These are phyloP conservation scores for Trichechus manatus DNA, from an alignment of 2,113 vertebrate species.

Conservation along the genomic window DNA sequence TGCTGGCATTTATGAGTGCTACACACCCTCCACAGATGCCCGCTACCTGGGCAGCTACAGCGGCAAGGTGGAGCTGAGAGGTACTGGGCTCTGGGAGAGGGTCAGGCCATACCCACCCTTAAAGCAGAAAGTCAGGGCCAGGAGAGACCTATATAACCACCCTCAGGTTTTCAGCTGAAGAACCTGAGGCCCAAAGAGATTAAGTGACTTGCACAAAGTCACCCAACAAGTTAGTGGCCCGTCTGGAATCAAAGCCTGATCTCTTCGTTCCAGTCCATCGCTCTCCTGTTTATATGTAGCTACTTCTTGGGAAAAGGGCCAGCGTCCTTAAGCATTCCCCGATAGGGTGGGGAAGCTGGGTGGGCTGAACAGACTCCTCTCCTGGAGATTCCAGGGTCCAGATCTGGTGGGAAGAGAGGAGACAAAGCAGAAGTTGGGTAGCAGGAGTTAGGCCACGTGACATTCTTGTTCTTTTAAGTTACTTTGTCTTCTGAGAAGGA, in stretches of 20 bases:
- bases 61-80: constrained; percentile 89
- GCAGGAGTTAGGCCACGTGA: background rate
- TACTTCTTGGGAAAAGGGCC: background rate
- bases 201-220: background rate
- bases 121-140: background rate
- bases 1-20: constrained; percentile 93
- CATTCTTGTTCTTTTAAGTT: background rate
- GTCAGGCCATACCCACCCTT: fast-evolving
- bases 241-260: background rate
- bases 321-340: background rate
- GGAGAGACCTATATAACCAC: background rate
- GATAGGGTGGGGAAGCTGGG: background rate
- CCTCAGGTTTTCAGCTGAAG: background rate
- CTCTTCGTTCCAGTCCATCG: background rate
- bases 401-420: background rate
- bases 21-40: constrained; percentile 92
- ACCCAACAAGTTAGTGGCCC: background rate
- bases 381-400: background rate
- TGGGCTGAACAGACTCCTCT: background rate
- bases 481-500: constrained; percentile 56
- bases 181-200: background rate
- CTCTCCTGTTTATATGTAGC: background rate
- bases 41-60: constrained; percentile 92
- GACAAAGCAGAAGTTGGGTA: background rate
- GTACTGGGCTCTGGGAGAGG: constrained; percentile 77